Conservation (phyloP, 2,113 vertebrate species). For the Urocitellus parryii region DNA sequence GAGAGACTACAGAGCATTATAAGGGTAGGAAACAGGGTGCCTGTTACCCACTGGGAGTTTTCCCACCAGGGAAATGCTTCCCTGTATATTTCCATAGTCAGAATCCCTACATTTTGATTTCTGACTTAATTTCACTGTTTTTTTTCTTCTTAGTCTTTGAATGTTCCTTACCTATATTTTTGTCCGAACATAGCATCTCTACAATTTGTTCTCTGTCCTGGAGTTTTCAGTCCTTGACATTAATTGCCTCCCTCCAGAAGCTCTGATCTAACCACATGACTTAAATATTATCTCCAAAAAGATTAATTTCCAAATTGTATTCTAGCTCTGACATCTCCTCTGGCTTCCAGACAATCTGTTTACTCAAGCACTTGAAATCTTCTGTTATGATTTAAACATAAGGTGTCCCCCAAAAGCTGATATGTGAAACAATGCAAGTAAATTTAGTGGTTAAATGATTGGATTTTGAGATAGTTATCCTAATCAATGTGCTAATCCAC, state of each 20-base stretch:
- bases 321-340: neutral
- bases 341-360: neutral
- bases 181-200: neutral
- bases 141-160: neutral
- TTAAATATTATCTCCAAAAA: neutral
- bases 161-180: neutral
- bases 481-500: no score
- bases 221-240: neutral
- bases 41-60: no score
- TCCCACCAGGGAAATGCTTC: no score
- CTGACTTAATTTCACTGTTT: neutral
- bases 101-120: neutral
- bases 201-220: neutral
- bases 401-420: no score
- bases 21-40: no score
- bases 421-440: no score
- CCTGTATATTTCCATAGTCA: no score
- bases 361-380: neutral
- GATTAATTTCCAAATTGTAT: neutral
- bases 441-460: no score
- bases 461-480: no score
- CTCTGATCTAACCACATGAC: neutral
- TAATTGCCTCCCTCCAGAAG: neutral
- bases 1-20: no score
- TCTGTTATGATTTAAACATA: neutral